A percentile compares a stretch with the other conserved stretches of the same genome.
Conservation (phyloP, 2,888 invertebrate species). For the Phrixothrix hirtus region DNA sequence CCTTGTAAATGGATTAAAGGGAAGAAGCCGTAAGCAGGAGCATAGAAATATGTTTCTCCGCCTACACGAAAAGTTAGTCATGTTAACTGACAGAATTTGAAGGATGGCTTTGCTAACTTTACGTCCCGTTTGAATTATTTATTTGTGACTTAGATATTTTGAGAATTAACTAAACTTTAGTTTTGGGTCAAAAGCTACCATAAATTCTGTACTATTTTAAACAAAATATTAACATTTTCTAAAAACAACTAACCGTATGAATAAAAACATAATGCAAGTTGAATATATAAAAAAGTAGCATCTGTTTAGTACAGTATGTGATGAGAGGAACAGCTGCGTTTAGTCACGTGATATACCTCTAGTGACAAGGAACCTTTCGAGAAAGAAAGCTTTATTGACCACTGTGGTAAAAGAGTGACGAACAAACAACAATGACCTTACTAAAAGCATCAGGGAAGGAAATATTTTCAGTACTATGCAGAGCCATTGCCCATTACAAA, state of each 20-base stretch:
- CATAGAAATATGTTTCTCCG: conserved; percentile 38
- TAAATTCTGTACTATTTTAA: conserved; percentile 17
- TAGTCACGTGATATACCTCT: conserved; percentile 36
- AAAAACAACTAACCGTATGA: conserved; percentile 2
- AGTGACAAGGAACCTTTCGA: conserved; percentile 30
- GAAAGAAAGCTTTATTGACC: conserved; percentile 18
- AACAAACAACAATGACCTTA: conserved; percentile 21
- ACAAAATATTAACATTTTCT: conserved; percentile 8
- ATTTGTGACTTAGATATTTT: conserved; percentile 29
- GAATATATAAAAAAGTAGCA: conserved; percentile 21
- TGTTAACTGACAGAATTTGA: conserved; percentile 30
- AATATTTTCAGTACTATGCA: conserved; percentile 40
- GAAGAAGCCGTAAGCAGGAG: conserved; percentile 28
- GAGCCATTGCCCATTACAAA: conserved; percentile 41
- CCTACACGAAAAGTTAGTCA: conserved; percentile 32
- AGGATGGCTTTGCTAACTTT: conserved; percentile 26
- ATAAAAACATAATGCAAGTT: not conserved
- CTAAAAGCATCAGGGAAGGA: conserved; percentile 31
- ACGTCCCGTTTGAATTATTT: conserved; percentile 26
- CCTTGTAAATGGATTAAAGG: conserved; percentile 40
- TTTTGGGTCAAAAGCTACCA: conserved; percentile 20
- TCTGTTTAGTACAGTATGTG: conserved; percentile 33
- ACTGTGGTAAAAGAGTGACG: conserved; percentile 17
- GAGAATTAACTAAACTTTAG: conserved; percentile 29
- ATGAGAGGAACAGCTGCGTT: conserved; percentile 41